Percentiles rank a stretch among this genome's conserved stretches.
Evolutionary conservation across 2,888 invertebrate species (phyloP).

Genomic region (Watsonalla cultraria): DNA sequence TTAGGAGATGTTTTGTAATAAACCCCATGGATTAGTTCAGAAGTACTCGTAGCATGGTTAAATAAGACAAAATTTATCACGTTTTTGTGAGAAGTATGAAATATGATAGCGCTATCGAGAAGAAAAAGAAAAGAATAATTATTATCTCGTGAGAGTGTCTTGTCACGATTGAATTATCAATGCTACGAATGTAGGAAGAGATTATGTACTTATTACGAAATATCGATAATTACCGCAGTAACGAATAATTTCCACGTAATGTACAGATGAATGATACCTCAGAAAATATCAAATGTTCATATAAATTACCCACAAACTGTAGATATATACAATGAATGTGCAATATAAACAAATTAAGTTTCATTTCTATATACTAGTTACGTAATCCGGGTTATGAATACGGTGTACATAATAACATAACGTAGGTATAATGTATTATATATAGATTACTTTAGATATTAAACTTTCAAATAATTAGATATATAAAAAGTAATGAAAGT

Average conservation of each 20-base stretch:
- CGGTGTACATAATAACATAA: constrained; percentile 49
- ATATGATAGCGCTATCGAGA: no score
- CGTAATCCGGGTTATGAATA: constrained; percentile 23
- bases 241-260: constrained; percentile 9
- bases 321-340: constrained; percentile 2
- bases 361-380: constrained; percentile 38
- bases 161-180: no score
- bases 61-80: no score
- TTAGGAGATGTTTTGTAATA: no score
- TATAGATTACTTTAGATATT: constrained; percentile 28
- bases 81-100: no score
- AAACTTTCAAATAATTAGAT: constrained; percentile 37
- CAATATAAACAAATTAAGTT: constrained; percentile 13
- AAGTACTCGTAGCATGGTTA: no score
- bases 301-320: not conserved
- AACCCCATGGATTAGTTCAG: no score
- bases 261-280: not conserved
- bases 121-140: no score
- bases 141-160: no score
- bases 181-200: no score
- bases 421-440: constrained; percentile 28
- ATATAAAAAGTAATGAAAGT: constrained; percentile 29
- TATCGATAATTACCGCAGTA: constrained; percentile 5
- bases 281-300: not conserved
- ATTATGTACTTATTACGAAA: no score